Evolutionary conservation across 2,113 vertebrate genomes (phyloP).

Genomic region (Alethe diademata): DNA sequence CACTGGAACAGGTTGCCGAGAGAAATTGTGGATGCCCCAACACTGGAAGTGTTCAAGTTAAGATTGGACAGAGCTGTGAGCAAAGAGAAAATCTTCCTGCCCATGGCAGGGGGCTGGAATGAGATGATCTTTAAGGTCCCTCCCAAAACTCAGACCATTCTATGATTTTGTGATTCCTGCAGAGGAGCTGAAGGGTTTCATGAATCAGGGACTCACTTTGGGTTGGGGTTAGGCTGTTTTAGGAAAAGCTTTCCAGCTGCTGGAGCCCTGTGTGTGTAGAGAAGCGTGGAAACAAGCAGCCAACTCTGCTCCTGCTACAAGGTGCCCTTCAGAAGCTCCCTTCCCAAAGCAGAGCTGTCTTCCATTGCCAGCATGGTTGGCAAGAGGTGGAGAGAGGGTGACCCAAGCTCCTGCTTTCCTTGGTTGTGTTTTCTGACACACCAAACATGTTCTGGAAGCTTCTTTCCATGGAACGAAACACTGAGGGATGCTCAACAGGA

Average conservation of each 20-base stretch:
- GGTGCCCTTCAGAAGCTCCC: not conserved
- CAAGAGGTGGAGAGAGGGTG: not conserved
- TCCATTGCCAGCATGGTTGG: rapidly evolving
- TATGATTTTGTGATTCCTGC: not conserved
- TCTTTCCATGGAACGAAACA: not conserved
- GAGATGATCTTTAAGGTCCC: not conserved
- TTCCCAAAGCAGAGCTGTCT: not conserved
- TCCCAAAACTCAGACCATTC: not conserved
- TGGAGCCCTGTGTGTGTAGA: not conserved
- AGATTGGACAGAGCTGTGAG: not conserved
- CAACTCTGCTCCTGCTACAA: not conserved
- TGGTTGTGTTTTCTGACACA: not conserved
- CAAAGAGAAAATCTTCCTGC: not conserved
- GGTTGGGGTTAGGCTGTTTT: not conserved
- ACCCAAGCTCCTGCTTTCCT: not conserved
- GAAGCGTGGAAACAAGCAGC: not conserved
- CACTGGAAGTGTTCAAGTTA: not conserved
- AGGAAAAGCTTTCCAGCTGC: not conserved
- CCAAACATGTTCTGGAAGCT: not conserved
- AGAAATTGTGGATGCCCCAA: not conserved
- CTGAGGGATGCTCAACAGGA: not conserved
- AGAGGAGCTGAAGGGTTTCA: not conserved
- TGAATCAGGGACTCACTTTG: not conserved
- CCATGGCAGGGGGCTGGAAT: not conserved
- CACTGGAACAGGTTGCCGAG: not conserved